A percentile compares a stretch with the other conserved stretches of the same genome.
These are phyloP conservation scores for Sphaeridia pumilis DNA, from an alignment of 2,888 invertebrate genomes.

Conservation along the genomic window DNA sequence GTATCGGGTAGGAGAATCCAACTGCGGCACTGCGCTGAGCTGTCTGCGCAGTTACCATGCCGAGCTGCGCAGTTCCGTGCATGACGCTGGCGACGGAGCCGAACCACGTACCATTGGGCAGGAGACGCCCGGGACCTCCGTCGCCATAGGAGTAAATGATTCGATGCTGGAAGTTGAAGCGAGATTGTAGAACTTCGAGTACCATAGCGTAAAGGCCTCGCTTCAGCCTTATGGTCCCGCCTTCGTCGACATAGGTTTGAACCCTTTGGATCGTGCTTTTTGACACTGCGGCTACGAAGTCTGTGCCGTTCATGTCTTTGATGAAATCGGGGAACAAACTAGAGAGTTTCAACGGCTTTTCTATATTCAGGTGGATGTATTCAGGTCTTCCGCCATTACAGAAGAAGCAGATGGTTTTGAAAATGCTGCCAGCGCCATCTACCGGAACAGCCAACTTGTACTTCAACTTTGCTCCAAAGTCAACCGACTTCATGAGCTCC, in stretches of 20 bases:
- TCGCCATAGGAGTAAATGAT: constrained; percentile 14
- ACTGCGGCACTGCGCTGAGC: not conserved
- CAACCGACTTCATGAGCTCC: not conserved
- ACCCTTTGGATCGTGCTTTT: not conserved
- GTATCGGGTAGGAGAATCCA: not conserved
- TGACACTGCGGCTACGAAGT: constrained; percentile 3
- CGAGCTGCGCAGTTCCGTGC: not conserved
- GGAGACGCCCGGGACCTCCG: not conserved
- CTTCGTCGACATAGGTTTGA: not conserved
- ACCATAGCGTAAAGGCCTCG: constrained; percentile 24
- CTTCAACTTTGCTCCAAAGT: constrained; percentile 5
- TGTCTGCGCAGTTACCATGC: not conserved
- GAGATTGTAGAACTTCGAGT: constrained; percentile 16
- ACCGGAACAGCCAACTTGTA: not conserved
- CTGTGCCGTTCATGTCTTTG: not conserved
- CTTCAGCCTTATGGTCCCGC: constrained; percentile 13
- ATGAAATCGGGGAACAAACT: constrained; percentile 1
- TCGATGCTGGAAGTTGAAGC: constrained; percentile 20
- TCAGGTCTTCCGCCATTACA: not conserved
- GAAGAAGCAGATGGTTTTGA: not conserved
- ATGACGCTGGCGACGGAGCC: not conserved
- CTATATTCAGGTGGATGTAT: not conserved
- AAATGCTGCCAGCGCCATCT: not conserved
- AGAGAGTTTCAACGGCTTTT: not conserved
- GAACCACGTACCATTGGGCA: not conserved